Evolutionary conservation across 2,888 invertebrate species (phyloP), one percentile per base, ranked within the genome.

Genomic region (Sycophila texana): DNA sequence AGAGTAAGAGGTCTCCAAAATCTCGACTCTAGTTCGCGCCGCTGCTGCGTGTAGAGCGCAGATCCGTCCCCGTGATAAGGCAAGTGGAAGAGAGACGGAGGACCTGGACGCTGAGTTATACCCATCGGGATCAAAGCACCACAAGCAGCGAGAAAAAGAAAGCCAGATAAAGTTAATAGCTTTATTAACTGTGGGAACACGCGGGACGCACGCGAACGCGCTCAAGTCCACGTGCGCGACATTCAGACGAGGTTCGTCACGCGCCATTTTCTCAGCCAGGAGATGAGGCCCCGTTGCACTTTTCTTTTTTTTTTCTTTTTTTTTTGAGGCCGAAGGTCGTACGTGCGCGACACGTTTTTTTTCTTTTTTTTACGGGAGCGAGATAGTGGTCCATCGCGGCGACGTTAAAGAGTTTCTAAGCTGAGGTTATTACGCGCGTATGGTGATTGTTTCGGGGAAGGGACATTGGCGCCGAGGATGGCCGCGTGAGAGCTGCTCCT

Each of bases 181-280:
- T 89, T 88, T 88, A 89, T 89, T 88, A 85, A 87, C 86, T 88
- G 89, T 89, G 88, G 89, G 89, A 89, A 89, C 74, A 63, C 55
- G 63, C 39, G 74, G 72, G 60, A 74, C 63, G 13, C 67, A 18
- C 60, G 51, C 30, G 67, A 39, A 55, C 49, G 70, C 18, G 67
- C 30, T 30, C 30, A 75, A 58, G 22, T 53, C 20, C 49, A 30
- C 57, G 74, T 20, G 65, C 39, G 65, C 77, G 55, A 81, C 66
- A 72, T 67, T 75, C 55, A 79, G 72, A 72, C 72, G 20, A 49
- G 63, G 60, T 75, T 76, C 58, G 67, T 79, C 75, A 75, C 70
- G 63, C 68, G 67, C 68, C 68, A 60, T 60, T 74, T 30, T 65
- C 55, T 39, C 57, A 57, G 39, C 20, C 20, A 18, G 13, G 20